phyloP scores from a whole-genome alignment of 2,888 invertebrate species.

The Cybosia mesomella region DNA sequence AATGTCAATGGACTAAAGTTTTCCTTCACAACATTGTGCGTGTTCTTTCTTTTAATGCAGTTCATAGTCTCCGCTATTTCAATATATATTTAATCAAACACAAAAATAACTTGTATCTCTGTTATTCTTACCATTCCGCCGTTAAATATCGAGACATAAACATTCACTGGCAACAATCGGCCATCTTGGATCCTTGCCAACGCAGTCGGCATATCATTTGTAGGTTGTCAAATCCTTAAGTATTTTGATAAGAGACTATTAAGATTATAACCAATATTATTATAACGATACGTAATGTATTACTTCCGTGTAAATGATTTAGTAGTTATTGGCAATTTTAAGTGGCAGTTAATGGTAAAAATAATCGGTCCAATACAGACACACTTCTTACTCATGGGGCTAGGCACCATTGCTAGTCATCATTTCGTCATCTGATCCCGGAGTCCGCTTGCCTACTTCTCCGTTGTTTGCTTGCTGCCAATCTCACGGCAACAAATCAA shows the following conservation, averaged over 20 bases:
- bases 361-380: too few relatives aligned
- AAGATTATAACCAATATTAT: background rate
- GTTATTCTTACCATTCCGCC: constrained; percentile 5
- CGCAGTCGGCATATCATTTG: background rate
- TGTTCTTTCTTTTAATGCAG: too few relatives aligned
- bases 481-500: too few relatives aligned
- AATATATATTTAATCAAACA: background rate
- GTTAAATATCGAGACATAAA: constrained; percentile 11
- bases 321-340: background rate
- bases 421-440: too few relatives aligned
- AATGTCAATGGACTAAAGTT: too few relatives aligned
- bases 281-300: constrained; percentile 5
- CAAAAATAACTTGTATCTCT: constrained; percentile 10
- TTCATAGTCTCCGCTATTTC: background rate
- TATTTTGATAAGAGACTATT: constrained; percentile 18
- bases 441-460: too few relatives aligned
- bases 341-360: too few relatives aligned
- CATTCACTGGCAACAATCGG: constrained; percentile 3
- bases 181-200: constrained; percentile 14
- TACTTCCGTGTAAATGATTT: background rate
- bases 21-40: too few relatives aligned
- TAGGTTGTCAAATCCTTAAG: constrained; percentile 19
- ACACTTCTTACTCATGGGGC: too few relatives aligned
- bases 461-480: too few relatives aligned
- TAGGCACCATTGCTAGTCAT: too few relatives aligned